Conservation (phyloP, 2,113 vertebrate species). For the Bos indicus region DNA sequence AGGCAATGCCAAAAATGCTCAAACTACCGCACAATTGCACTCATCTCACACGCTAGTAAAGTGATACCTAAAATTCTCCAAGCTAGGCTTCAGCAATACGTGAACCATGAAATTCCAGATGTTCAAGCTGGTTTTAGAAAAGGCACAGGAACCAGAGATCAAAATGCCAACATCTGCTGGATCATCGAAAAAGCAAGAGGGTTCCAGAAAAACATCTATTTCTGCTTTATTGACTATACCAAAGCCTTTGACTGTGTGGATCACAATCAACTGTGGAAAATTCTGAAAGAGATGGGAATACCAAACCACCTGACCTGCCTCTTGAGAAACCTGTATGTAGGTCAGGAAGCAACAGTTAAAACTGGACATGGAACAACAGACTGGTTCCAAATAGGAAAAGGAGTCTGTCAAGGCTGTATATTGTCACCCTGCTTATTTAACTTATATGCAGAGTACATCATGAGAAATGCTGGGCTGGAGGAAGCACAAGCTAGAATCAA, state of each 20-base stretch:
- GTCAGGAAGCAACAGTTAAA: no score
- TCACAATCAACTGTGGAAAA: background rate
- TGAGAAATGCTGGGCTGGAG: no score
- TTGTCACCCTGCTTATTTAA: no score
- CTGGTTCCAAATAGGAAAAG: no score
- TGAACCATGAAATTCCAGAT: background rate
- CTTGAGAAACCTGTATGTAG: no score
- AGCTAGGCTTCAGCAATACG: background rate
- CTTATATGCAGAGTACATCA: no score
- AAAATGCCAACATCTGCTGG: background rate
- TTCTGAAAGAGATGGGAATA: background rate
- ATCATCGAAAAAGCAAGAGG: background rate
- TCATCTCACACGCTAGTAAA: background rate
- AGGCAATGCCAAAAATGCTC: background rate
- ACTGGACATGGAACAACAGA: no score
- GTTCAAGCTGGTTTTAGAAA: background rate
- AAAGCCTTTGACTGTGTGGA: background rate
- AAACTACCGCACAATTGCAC: background rate
- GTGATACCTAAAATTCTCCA: background rate
- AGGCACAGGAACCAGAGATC: background rate
- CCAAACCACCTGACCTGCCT: no score
- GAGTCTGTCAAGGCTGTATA: no score
- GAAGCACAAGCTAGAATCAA: no score
- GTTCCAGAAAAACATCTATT: background rate
- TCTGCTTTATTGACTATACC: background rate